Percentiles rank a stretch among this genome's conserved stretches.
These are phyloP conservation scores for Phalacrocorax carbo DNA, from an alignment of 2,113 vertebrate species.

Conservation along the genomic window DNA sequence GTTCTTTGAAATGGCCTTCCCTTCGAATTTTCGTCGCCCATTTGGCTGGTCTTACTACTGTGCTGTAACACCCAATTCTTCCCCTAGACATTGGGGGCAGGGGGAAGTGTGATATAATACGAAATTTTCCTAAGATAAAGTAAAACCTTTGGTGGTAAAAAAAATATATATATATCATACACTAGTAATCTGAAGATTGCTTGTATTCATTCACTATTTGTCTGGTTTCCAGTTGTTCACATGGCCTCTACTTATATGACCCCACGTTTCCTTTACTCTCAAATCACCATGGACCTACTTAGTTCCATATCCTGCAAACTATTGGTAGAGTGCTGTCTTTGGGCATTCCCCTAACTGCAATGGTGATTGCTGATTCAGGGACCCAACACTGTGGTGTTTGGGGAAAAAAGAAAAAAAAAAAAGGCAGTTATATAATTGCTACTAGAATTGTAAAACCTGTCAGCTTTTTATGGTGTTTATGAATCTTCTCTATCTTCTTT, in stretches of 20 bases:
- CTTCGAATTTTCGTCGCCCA: not conserved
- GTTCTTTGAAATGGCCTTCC: not conserved
- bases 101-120: not conserved
- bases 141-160: not conserved
- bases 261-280: not conserved
- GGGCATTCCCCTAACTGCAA: not conserved
- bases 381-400: not conserved
- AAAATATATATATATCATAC: not conserved
- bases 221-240: not conserved
- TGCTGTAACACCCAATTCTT: not conserved
- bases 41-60: not conserved
- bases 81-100: not conserved
- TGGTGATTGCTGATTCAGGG: not conserved
- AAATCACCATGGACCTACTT: not conserved
- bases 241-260: not conserved
- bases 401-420: not conserved
- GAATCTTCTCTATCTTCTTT: not conserved
- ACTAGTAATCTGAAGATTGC: not conserved
- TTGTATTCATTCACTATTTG: not conserved
- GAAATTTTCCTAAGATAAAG: not conserved
- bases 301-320: not conserved
- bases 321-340: not conserved
- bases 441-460: not conserved
- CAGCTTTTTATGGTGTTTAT: not conserved
- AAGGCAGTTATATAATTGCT: not conserved